Base-by-base conservation (phyloP, 64 coral and sea anemone species). In the Pachyseris speciosa region DNA sequence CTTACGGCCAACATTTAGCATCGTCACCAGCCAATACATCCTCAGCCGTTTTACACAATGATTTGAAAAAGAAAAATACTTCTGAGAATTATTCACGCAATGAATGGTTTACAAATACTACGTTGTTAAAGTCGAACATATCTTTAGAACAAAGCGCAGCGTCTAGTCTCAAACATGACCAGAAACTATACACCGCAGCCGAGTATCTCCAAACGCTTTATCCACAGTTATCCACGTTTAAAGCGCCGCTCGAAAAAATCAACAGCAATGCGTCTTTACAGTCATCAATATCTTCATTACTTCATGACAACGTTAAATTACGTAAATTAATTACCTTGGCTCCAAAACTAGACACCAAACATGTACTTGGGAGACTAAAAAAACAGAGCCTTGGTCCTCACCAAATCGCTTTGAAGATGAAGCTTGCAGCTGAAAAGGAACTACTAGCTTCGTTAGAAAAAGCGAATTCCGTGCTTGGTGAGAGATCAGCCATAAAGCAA, bases 131-230 rank as follows among this genome's bases (percentile, higher is more conserved):
- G 36, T 71, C 67, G 19, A 71, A 71, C 19, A 40, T 17, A 20
- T 71, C 67, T 20, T 71, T 26, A 53, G 77, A 36, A 81, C 39
- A 60, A 10, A 61, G 3, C 22, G 39, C 16, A 0, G 1, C 5
- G 17, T 15, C 24, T 22, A 36, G 1, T 79, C 20, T 49, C 2
- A 15, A 37, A 17, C 57, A 76, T 12, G 12, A 30, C 28, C 44
- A 26, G 33, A 81, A 81, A 81, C 31, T 19, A 4, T 61, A 61
- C 24, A 81, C 51, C 10, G 77, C 77, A 26, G 77, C 77, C 9
- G 77, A 81, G 26, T 81, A 81, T 63, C 36, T 81, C 9, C 30
- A 81, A 81, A 81, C 5, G 39, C 77, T 81, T 38, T 81, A 81
- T 61, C 77, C 77, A 22, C 51, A 81, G 9, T 9, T 81, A 39